These are phyloP conservation scores for Rhabdomys dilectus DNA, from an alignment of 2,113 vertebrate genomes.

Conservation along the genomic window DNA sequence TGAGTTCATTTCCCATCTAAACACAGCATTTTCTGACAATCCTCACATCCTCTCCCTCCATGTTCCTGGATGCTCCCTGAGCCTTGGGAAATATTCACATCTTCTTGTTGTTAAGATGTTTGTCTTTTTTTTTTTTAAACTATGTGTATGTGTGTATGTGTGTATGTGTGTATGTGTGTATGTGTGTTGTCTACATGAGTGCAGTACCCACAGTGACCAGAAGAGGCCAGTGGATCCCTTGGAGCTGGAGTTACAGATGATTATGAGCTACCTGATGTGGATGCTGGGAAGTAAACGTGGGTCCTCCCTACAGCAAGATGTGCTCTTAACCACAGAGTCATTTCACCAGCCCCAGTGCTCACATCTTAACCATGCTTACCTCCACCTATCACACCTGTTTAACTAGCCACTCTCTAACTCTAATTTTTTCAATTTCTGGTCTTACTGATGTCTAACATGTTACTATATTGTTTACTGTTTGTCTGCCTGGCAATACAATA, in stretches of 20 bases:
- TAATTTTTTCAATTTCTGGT: not conserved
- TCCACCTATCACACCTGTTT: not conserved
- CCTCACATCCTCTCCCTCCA: not conserved
- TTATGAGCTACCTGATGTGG: not conserved
- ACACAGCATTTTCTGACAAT: not conserved
- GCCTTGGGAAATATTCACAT: not conserved
- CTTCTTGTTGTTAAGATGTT: not conserved
- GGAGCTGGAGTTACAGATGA: not conserved
- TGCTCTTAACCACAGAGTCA: not conserved
- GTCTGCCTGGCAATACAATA: not conserved
- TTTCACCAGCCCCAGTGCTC: not conserved
- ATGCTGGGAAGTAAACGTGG: not conserved
- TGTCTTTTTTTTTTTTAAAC: not conserved
- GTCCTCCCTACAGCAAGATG: not conserved
- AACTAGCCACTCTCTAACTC: not conserved
- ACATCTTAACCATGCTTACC: not conserved
- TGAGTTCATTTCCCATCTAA: not conserved
- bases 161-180: no score
- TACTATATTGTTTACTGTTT: not conserved
- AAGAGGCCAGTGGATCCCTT: not conserved
- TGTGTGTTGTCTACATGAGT: not conserved
- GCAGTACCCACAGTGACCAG: not conserved
- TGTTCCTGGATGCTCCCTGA: not conserved
- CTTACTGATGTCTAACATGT: not conserved
- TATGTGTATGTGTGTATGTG: not conserved